Conservation (phyloP, 2,797 vertebrate genomes). For the Pampus argenteus region DNA sequence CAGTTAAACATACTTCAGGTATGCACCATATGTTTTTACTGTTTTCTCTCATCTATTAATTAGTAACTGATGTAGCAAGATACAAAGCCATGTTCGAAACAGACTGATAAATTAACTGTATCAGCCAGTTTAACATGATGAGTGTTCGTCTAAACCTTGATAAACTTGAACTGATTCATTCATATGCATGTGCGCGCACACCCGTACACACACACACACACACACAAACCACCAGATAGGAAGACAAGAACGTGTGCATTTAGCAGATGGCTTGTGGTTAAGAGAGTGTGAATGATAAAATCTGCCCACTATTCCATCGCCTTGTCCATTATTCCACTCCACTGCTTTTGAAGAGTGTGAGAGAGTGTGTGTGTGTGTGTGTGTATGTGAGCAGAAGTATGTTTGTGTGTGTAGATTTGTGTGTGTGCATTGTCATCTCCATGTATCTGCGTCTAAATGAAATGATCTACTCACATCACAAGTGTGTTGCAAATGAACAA, state of each 20-base stretch:
- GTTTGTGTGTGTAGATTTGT: conserved; percentile 24
- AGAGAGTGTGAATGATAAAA: conserved; percentile 82
- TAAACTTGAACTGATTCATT: conserved; percentile 29
- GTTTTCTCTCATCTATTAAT: conserved; percentile 11
- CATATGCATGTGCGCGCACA: conserved; percentile 1
- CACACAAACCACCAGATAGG: conserved; percentile 35
- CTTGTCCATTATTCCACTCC: conserved; percentile 83
- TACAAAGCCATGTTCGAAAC: conserved; percentile 7
- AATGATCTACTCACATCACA: conserved; percentile 50
- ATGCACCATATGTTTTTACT: not conserved
- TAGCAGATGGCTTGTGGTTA: conserved; percentile 80
- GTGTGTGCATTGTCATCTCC: conserved; percentile 25
- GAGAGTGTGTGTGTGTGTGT: conserved; percentile 10
- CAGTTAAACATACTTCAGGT: not conserved
- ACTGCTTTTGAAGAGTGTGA: conserved; percentile 65
- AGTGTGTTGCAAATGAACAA: conserved; percentile 63
- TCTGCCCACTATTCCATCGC: conserved; percentile 73
- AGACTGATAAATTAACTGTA: conserved; percentile 14
- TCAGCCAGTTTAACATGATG: conserved; percentile 39
- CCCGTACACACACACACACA: conserved; percentile 1
- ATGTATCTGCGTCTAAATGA: conserved; percentile 47
- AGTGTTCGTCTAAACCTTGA: conserved; percentile 29
- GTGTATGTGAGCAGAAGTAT: conserved; percentile 15
- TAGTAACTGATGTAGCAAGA: too few relatives aligned
- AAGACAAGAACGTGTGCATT: conserved; percentile 62